Percentiles rank a stretch among this genome's conserved stretches.
Evolutionary conservation across 2,113 vertebrate species (phyloP).

Genomic region (Pelusios castaneus): DNA sequence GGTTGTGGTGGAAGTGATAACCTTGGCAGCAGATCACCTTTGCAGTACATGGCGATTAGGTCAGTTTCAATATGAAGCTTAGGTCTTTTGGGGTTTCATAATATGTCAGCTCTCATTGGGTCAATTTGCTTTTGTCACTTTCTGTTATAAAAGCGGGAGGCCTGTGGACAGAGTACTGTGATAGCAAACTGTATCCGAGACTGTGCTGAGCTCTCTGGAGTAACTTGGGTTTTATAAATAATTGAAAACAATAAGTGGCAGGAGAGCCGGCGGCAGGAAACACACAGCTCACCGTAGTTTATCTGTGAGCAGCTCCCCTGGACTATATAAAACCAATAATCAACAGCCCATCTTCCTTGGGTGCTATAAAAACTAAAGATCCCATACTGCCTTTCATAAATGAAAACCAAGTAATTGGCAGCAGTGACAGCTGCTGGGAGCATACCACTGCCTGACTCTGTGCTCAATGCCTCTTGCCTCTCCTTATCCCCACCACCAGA

Average conservation of each 20-base stretch:
- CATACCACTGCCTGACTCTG: conserved; percentile 19
- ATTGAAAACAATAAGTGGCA: conserved; percentile 68
- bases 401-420: conserved; percentile 71
- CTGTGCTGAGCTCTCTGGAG: conserved; percentile 48
- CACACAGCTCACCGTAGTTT: conserved; percentile 46
- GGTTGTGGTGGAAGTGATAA: neutral
- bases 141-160: conserved; percentile 48
- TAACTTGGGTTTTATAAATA: conserved; percentile 70
- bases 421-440: conserved; percentile 66
- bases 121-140: conserved; percentile 57
- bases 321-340: conserved; percentile 72
- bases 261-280: conserved; percentile 61
- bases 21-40: neutral
- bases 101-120: conserved; percentile 27
- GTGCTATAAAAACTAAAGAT: conserved; percentile 69
- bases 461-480: neutral
- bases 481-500: conserved; percentile 31
- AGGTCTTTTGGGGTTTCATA: neutral
- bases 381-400: conserved; percentile 70
- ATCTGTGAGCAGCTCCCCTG: conserved; percentile 61
- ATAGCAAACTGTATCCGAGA: conserved; percentile 35
- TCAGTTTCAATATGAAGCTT: neutral
- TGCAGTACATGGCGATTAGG: neutral
- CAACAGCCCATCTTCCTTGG: conserved; percentile 56
- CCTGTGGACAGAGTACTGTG: conserved; percentile 18